Conservation (phyloP, 2,888 invertebrate genomes). For the Imbricaverruca yamaguchii region DNA sequence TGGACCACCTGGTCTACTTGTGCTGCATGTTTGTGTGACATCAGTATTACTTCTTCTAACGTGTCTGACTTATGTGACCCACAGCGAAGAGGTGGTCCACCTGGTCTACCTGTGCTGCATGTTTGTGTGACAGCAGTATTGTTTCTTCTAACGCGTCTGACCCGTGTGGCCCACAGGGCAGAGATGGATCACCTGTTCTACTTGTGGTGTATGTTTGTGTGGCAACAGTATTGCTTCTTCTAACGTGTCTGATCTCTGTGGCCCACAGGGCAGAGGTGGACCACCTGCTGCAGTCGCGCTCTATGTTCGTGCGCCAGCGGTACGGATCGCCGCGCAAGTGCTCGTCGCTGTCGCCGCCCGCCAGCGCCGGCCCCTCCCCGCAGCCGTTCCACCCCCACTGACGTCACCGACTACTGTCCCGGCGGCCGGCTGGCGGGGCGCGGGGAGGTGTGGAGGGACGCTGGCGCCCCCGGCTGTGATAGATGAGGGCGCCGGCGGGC, state of each 20-base stretch:
- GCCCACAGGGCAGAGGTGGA: not conserved
- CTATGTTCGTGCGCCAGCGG: not conserved
- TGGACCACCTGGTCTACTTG: not conserved
- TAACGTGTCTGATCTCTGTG: not conserved
- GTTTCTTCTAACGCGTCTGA: not conserved
- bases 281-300: slow-evolving; percentile 1
- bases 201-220: not conserved
- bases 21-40: not conserved
- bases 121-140: no score
- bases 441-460: no score
- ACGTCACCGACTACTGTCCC: not conserved
- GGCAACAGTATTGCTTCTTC: no score
- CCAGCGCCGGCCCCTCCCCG: not conserved
- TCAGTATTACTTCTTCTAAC: no score
- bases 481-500: no score
- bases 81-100: no score
- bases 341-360: not conserved
- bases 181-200: slow-evolving; percentile 1
- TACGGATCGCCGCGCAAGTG: not conserved
- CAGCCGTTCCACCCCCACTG: not conserved
- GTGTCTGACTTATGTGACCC: not conserved
- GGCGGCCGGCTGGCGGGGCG: no score
- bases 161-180: not conserved
- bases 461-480: no score
- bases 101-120: not conserved